Base-by-base conservation (phyloP, 2,113 vertebrate genomes). In the Urocolius indicus region DNA sequence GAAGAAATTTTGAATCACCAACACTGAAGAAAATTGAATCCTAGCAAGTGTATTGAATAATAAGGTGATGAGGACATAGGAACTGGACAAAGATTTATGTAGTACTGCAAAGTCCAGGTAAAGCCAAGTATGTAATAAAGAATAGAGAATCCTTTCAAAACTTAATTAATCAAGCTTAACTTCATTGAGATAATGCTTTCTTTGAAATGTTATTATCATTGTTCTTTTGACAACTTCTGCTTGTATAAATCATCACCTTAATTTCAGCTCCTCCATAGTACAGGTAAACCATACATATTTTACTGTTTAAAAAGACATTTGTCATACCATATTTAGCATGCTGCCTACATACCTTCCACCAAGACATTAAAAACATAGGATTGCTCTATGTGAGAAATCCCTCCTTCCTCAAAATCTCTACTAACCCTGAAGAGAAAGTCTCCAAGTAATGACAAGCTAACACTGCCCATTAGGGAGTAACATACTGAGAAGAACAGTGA, bases 1-100 rank as follows among this genome's bases (percentile, higher is more conserved):
- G 76, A 94, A 88, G 58, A 81, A 90, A 88, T 78, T 89, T 20
- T 54, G 36, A 82, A 94, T 72, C 90, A 79, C 83, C 41, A 78
- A 16, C 61, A 57, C 41, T 38, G 58, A 90, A 89, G 76, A 86
- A 93, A 95, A 93, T 78, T 90, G 72, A 61, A 74, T 95, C 32
- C 30, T 86, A 72, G 43, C 45, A 90, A 66, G 30, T 14, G 24
- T 54, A 92, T 51, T 88, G 92, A 92, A 93, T 82, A 87, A 46
- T 57, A 91, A 89, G 41, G 73, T 72, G 75, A 80, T 34, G 88
- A 87, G 27, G 61, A 86, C 36, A 38, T 1, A 68, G 49, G 36
- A 92, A 61, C 6, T 62, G 73, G 73, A 90, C 73, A 77, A 93
- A 78, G 69, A 73, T 84, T 62, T 69, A 43, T 57, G 61, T 52